A percentile compares a stretch with the other conserved stretches of the same genome.
phyloP scores from a whole-genome alignment of 2,113 vertebrate genomes.

The Camelus dromedarius region DNA sequence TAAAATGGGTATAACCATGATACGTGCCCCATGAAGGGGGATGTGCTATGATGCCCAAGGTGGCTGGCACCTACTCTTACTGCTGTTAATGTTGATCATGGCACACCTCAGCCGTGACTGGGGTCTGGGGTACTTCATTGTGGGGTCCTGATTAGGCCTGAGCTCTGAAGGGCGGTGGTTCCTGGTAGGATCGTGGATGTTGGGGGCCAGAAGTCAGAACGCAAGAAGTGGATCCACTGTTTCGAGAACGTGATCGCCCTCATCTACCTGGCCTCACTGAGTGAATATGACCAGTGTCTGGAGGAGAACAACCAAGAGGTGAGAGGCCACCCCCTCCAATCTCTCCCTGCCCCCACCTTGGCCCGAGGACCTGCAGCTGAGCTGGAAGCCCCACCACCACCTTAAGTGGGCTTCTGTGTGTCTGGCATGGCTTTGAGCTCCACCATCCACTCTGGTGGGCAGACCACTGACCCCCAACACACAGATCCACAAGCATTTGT shows the following conservation, averaged over 20 bases:
- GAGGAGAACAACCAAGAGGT: constrained; percentile 93
- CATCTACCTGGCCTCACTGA: constrained; percentile 95
- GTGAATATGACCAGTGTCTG: constrained; percentile 94
- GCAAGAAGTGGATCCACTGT: constrained; percentile 96
- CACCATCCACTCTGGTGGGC: no score
- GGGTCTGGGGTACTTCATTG: fast-evolving
- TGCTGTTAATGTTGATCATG: fast-evolving
- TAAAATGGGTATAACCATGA: not conserved
- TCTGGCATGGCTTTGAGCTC: not conserved
- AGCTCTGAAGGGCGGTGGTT: not conserved
- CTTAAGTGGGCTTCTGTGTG: not conserved
- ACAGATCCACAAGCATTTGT: not conserved
- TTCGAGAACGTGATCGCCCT: constrained; percentile 95
- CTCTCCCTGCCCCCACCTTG: not conserved
- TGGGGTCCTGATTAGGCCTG: not conserved
- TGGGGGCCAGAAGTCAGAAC: constrained; percentile 94
- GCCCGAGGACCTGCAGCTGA: not conserved
- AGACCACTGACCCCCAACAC: not conserved
- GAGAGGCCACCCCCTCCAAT: constrained; percentile 59
- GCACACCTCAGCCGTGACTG: fast-evolving
- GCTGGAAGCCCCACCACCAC: fast-evolving
- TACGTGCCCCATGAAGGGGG: not conserved
- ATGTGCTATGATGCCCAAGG: not conserved
- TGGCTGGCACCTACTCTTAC: not conserved
- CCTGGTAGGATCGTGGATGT: constrained; percentile 93